These are phyloP conservation scores for Takifugu rubripes DNA, from an alignment of 2,797 vertebrate species.

Conservation along the genomic window DNA sequence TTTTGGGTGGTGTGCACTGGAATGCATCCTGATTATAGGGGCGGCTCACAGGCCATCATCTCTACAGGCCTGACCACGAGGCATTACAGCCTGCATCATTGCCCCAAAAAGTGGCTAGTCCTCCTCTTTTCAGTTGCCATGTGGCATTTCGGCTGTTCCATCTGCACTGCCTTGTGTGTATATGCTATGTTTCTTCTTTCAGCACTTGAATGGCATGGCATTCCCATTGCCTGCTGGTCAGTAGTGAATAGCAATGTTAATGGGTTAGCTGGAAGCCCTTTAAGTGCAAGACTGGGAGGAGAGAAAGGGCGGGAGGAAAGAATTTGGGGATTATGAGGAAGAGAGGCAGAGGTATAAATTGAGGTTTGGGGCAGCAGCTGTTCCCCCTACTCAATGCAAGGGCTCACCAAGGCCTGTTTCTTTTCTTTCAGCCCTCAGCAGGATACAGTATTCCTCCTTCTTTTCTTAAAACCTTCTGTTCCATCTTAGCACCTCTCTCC, in stretches of 20 bases:
- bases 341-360: conserved; percentile 69
- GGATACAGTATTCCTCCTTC: conserved; percentile 68
- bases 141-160: conserved; percentile 72
- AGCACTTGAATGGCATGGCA: conserved; percentile 66
- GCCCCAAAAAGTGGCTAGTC: conserved; percentile 66
- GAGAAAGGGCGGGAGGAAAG: conserved; percentile 69
- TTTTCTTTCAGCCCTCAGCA: conserved; percentile 63
- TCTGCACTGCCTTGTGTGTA: conserved; percentile 64
- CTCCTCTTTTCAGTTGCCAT: conserved; percentile 68
- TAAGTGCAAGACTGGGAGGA: conserved; percentile 56
- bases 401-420: conserved; percentile 40
- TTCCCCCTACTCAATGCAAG: conserved; percentile 71
- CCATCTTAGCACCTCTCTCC: conserved; percentile 41
- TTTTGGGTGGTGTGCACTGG: conserved; percentile 62
- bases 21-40: conserved; percentile 71
- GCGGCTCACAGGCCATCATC: conserved; percentile 59
- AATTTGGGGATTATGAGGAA: conserved; percentile 76
- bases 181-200: conserved; percentile 46
- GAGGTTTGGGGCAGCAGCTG: conserved; percentile 76
- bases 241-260: conserved; percentile 75
- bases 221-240: conserved; percentile 74
- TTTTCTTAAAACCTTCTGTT: conserved; percentile 57
- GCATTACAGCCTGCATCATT: conserved; percentile 50
- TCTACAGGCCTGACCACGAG: conserved; percentile 62
- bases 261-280: conserved; percentile 69